Base-by-base conservation (phyloP, 1,140 invertebrate genomes). In the Rhagoletis zephyria region DNA sequence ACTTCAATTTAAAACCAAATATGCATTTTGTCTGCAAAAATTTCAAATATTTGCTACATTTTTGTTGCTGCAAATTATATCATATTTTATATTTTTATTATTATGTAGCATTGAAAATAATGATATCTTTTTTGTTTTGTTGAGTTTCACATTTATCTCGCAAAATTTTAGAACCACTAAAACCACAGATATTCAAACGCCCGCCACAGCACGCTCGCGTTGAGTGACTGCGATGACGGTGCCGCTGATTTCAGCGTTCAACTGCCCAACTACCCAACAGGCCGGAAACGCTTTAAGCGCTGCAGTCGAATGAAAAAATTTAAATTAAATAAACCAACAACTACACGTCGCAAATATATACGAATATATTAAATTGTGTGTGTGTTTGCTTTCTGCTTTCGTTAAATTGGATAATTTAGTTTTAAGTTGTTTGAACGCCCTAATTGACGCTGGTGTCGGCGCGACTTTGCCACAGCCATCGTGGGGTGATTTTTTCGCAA, bases 371-470 rank as follows among this genome's bases (percentile, higher is more conserved):
- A 30, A n/a, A 6, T 45, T 51, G 42, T 19, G 5, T 7, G 0
- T 56, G 3, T 30, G 3, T n/a, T 16, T 19, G n/a, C n/a, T 5
- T 77, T 19, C 51, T n/a, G n/a, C 6, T 56, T 81, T 51, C 19
- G 48, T 81, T 81, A 81, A 81, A 81, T 81, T 81, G 74, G 74
- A 81, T 81, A 81, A 81, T 81, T 81, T 48, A 81, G 74, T 81
- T 81, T 81, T 81, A 81, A 81, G 74, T 81, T 59, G 48, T 81
- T 81, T 81, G 74, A 81, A 56, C 74, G 74, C 74, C 48, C 74
- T 81, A 81, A 81, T 81, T 81, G 74, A 7, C 74, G 45, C 10
- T 81, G 74, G 74, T 81, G 74, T 81, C 74, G 74, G 74, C 74
- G 12, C 74, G 74, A 30, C 48, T 81, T 56, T 81, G 74, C 48